Evolutionary conservation across 2,797 vertebrate genomes (phyloP).

Genomic region (Periophthalmus magnuspinnatus): DNA sequence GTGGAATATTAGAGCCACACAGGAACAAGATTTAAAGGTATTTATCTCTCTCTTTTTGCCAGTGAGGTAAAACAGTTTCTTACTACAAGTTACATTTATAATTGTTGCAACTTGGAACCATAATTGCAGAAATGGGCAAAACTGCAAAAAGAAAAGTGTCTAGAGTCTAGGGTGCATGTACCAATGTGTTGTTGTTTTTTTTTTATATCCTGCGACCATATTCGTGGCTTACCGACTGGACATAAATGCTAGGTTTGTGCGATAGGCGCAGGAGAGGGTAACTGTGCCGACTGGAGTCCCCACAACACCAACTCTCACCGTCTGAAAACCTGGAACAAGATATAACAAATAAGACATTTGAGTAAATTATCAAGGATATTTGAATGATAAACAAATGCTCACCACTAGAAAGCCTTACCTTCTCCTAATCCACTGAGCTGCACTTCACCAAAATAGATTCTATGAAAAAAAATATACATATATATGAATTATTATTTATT

Average conservation of each 20-base stretch:
- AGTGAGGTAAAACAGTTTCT: too few species aligned
- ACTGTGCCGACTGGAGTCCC: slow-evolving; percentile 95
- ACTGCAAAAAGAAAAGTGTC: too few species aligned
- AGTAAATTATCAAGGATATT: background rate
- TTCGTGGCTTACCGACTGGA: slow-evolving; percentile 85
- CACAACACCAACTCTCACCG: slow-evolving; percentile 94
- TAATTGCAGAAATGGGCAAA: too few species aligned
- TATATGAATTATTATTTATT: background rate
- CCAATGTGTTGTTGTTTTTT: too few species aligned
- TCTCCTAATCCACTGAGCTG: slow-evolving; percentile 94
- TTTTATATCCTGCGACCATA: too few species aligned
- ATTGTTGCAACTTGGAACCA: too few species aligned
- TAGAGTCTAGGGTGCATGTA: too few species aligned
- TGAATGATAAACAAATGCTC: background rate
- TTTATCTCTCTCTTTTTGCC: too few species aligned
- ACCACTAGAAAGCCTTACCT: slow-evolving; percentile 74
- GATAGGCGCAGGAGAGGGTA: slow-evolving; percentile 95
- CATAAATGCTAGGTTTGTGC: slow-evolving; percentile 98
- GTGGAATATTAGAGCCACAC: too few species aligned
- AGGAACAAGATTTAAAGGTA: too few species aligned
- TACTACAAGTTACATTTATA: too few species aligned
- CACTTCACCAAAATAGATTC: slow-evolving; percentile 98
- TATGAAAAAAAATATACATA: slow-evolving; percentile 43
- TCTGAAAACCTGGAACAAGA: slow-evolving; percentile 87
- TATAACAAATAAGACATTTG: background rate